Evolutionary conservation across 37 sponge, comb jelly and placozoan genomes (phyloP).

Genomic region (Aphrocallistes beatrix): DNA sequence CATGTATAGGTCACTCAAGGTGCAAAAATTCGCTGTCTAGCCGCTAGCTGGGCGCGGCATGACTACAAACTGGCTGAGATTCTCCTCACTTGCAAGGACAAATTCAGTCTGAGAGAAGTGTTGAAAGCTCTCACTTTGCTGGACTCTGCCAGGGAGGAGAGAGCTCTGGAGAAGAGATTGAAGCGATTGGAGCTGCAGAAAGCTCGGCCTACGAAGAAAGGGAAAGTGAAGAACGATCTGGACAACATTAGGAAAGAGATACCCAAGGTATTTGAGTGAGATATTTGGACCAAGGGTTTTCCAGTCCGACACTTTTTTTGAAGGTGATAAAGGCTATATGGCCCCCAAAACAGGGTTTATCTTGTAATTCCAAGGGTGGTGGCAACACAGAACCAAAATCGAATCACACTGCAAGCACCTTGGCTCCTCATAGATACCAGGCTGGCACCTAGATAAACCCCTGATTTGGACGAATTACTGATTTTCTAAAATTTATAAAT

Average conservation of each 20-base stretch:
- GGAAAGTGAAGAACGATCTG: conserved; percentile 5
- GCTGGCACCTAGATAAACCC: background rate
- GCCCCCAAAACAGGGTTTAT: too few relatives aligned
- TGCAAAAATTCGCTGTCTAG: background rate
- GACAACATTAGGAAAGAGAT: conserved; percentile 15
- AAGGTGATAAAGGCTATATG: too few relatives aligned
- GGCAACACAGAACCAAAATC: too few relatives aligned
- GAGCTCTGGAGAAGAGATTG: background rate
- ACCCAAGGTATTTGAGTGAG: conserved; percentile 7
- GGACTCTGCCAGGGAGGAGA: conserved; percentile 17
- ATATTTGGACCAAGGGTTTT: too few relatives aligned
- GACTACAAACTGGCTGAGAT: conserved; percentile 18
- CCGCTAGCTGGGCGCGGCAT: conserved; percentile 1
- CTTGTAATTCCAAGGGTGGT: too few relatives aligned
- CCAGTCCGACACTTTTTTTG: too few relatives aligned
- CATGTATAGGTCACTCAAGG: background rate
- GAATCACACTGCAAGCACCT: too few relatives aligned
- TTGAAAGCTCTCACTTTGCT: background rate
- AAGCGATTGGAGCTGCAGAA: background rate
- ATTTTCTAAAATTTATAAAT: background rate
- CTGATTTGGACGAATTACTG: background rate
- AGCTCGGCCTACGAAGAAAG: background rate
- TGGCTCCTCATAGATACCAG: too few relatives aligned
- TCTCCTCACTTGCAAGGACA: background rate
- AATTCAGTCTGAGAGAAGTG: conserved; percentile 11